Base-by-base conservation (phyloP, 2,888 invertebrate genomes). In the Onthophagus sagittarius region DNA sequence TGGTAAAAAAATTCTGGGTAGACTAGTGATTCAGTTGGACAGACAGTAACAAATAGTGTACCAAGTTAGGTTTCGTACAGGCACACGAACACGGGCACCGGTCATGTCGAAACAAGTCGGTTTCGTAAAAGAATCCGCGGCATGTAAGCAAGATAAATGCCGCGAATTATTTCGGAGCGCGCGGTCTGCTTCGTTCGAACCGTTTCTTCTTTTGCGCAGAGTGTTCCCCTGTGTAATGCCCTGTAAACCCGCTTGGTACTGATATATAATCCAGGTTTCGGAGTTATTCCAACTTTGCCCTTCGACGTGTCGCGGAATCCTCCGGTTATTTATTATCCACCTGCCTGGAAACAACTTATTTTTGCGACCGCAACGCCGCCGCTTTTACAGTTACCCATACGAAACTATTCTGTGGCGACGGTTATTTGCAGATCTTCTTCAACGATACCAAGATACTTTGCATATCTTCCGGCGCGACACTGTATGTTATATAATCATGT, bases 71-170 rank as follows among this genome's bases (percentile, higher is more conserved):
- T 70, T 62, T 70, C 15, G 14, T 14, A 14, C 62, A 53, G 15
- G 62, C 23, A 15, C 53, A 53, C 70, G 70, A 74, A 69, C 69
- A 69, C 65, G 71, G 69, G 69, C 31, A 62, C 74, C 31, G 70
- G 70, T 70, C 32, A 39, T 74, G 73, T 72, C 76, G 71, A 71
- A 75, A 75, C 76, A 76, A 75, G 73, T 76, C 70, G 70, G 75
- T 73, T 75, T 74, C 71, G 71, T 71, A 74, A 74, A 75, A 77
- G 76, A 75, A 76, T 75, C 71, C 76, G 75, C 70, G 71, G 74
- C 72, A 77, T 75, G 75, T 77, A 77, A 77, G 77, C 71, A 78
- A 78, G 78, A 78, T 78, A 77, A 77, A 78, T 77, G 77, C 74
- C 70, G 75, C 70, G 74, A 77, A 78, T 77, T 77, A 76, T 75